Evolutionary conservation across 2,113 vertebrate genomes (phyloP).

Genomic region (Australoheros scitulus): DNA sequence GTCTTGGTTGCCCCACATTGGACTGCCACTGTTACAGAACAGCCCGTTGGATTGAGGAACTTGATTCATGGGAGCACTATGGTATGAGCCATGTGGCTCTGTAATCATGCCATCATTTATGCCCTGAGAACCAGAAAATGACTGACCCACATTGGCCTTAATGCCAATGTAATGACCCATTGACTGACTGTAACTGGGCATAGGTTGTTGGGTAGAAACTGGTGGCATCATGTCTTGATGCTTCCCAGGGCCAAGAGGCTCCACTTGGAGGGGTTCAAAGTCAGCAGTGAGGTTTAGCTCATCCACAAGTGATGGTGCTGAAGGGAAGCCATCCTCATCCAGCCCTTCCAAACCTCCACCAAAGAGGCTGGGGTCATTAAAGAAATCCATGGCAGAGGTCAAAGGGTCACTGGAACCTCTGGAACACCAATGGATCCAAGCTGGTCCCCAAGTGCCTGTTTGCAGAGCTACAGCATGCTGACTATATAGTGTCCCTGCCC

Average conservation of each 20-base stretch:
- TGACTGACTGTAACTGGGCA: conserved; percentile 83
- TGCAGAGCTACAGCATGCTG: conserved; percentile 53
- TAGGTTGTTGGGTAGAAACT: conserved; percentile 65
- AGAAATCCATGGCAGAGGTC: conserved; percentile 96
- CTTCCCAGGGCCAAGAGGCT: conserved; percentile 86
- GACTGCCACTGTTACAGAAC: conserved; percentile 90
- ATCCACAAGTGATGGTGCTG: conserved; percentile 93
- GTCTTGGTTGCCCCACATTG: conserved; percentile 96
- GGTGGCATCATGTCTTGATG: conserved; percentile 75
- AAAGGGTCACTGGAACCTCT: conserved; percentile 53
- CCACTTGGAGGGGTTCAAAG: conserved; percentile 93
- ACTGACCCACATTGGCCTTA: conserved; percentile 84
- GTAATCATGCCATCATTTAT: conserved; percentile 78
- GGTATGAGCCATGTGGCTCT: conserved; percentile 88
- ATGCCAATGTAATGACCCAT: conserved; percentile 88
- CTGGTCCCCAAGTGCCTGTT: conserved; percentile 54
- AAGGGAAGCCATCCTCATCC: conserved; percentile 89
- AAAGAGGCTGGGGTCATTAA: conserved; percentile 96
- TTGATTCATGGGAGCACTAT: conserved; percentile 84
- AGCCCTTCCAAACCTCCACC: conserved; percentile 92
- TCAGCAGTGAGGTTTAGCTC: conserved; percentile 93
- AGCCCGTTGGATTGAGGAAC: conserved; percentile 89
- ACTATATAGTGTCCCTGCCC: conserved; percentile 58
- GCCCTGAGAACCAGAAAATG: conserved; percentile 80
- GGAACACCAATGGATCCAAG: conserved; percentile 55